Conservation (phyloP, 1,140 invertebrate genomes). For the Physella acuta region DNA sequence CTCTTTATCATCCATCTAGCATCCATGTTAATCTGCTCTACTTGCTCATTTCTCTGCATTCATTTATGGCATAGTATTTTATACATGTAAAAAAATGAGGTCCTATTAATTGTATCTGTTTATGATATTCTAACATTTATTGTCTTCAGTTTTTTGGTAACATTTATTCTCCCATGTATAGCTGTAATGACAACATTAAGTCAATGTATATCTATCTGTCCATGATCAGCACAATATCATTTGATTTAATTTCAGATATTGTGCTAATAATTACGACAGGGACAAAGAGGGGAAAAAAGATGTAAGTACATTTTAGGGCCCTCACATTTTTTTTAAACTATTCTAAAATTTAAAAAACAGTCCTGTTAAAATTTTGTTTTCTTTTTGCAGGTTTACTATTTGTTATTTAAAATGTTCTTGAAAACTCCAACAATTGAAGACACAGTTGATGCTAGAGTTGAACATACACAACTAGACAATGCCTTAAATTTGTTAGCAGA, state of each 20-base stretch:
- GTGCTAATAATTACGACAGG: conserved; percentile 65
- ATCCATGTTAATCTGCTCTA: too few relatives aligned
- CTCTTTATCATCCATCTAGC: too few relatives aligned
- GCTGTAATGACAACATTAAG: too few relatives aligned
- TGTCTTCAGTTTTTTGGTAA: too few relatives aligned
- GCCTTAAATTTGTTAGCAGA: conserved; percentile 79
- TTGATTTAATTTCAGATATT: conserved; percentile 72
- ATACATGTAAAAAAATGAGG: too few relatives aligned
- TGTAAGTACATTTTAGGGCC: conserved; percentile 49
- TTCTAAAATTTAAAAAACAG: background rate
- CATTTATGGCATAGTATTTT: too few relatives aligned
- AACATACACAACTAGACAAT: conserved; percentile 70
- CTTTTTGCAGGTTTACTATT: conserved; percentile 15
- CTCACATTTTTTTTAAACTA: background rate
- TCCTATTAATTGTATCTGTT: too few relatives aligned
- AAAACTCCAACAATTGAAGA: conserved; percentile 63
- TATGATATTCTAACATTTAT: too few relatives aligned
- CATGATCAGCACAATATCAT: too few relatives aligned
- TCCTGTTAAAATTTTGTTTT: background rate
- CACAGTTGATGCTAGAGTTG: conserved; percentile 64
- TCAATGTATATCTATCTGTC: too few relatives aligned
- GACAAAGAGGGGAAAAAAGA: conserved; percentile 62
- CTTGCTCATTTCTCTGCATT: too few relatives aligned
- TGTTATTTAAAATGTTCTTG: conserved; percentile 18
- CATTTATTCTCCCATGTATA: too few relatives aligned